Evolutionary conservation across 2,113 vertebrate species (phyloP), one percentile per base, ranked within the genome.

Genomic region (Cranoglanis bouderius): DNA sequence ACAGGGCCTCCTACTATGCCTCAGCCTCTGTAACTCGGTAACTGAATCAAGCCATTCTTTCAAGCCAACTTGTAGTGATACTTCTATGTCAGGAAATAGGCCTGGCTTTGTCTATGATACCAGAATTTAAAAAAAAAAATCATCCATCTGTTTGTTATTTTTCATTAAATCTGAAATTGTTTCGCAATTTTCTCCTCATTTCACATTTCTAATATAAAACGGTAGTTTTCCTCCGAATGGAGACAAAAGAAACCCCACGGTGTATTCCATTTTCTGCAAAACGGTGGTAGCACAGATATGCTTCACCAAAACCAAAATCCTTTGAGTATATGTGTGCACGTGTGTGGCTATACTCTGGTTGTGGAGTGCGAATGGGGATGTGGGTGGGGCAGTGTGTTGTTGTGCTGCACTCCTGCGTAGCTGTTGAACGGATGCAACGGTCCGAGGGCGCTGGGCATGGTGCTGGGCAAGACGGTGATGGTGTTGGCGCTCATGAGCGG

Each of bases 401-500:
- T 99, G 95, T 99, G 98, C 96, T 99, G 98, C 96, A 98, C 98
- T 91, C 97, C 97, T 78, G 98, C 97, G 93, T 97, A 99, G 90
- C 97, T 97, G 90, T 98, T 98, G 96, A 98, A 99, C 93, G 97
- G 96, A 95, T 99, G 98, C 93, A 99, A 95, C 90, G 98, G 97
- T 13, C 97, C 96, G 90, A 99, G 97, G 21, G 70, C 43, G 92
- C 98, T 97, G 92, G 97, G 97, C 97, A 99, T 98, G 95, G 96
- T 97, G 94, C 98, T 99, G 93, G 98, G 98, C 92, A 99, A 98
- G 97, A 99, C 99, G 93, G 98, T 99, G 93, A 99, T 99, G 94
- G 98, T 99, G 94, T 99, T 99, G 90, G 98, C 98, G 87, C 97
- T 98, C 98, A 99, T 99, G 95, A 99, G 96, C 29, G 98, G 98